phyloP scores from a whole-genome alignment of 2,113 vertebrate species.

The Lates calcarifer region DNA sequence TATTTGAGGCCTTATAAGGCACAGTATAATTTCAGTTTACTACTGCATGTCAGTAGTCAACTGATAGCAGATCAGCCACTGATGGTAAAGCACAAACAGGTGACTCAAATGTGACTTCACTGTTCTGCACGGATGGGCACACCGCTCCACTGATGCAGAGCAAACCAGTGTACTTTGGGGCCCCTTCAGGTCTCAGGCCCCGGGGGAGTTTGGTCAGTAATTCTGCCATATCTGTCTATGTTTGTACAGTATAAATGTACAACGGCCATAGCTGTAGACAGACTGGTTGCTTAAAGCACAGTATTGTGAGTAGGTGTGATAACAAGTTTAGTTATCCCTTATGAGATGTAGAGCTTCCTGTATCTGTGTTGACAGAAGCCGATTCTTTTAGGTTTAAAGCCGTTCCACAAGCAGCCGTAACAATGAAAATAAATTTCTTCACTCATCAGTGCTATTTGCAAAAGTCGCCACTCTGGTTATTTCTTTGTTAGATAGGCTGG shows the following conservation, averaged over 20 bases:
- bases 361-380: not conserved
- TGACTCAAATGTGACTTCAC: constrained; percentile 5
- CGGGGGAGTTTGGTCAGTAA: not conserved
- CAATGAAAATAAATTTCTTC: not conserved
- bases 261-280: not conserved
- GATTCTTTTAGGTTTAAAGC: not conserved
- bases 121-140: constrained; percentile 14
- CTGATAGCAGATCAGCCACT: not conserved
- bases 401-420: not conserved
- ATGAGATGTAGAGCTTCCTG: not conserved
- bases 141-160: not conserved
- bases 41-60: not conserved
- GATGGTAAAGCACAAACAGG: constrained; percentile 20
- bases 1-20: not conserved
- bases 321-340: constrained; percentile 2
- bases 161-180: not conserved
- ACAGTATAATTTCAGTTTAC: not conserved
- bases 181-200: not conserved
- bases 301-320: not conserved
- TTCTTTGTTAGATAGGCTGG: not conserved
- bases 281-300: not conserved
- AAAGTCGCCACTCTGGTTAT: not conserved
- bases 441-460: constrained; percentile 5
- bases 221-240: not conserved
- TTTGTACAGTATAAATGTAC: not conserved